Evolutionary conservation across 2,888 invertebrate genomes (phyloP).

Genomic region (Drosophila nigricruria): DNA sequence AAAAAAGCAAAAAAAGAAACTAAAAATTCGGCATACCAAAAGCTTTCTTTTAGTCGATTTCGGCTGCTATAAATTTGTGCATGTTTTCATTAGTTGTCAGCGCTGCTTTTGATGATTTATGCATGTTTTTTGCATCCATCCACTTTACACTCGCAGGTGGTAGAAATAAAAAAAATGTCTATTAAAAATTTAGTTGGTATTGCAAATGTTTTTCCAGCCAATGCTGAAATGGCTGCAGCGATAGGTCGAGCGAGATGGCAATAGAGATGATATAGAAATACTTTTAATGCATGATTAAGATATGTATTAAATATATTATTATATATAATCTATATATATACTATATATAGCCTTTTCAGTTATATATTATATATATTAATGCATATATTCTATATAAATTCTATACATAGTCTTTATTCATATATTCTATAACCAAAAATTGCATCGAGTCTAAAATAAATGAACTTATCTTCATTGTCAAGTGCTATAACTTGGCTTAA

Average conservation of each 20-base stretch:
- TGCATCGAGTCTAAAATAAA: background rate
- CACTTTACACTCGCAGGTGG: constrained; percentile 21
- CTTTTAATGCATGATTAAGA: background rate
- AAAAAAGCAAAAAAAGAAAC: constrained; percentile 3
- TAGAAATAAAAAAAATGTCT: constrained; percentile 52
- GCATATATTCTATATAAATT: no score
- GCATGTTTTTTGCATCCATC: constrained; percentile 73
- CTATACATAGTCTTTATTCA: no score
- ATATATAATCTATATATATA: background rate
- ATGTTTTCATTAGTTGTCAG: constrained; percentile 81
- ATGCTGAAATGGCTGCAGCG: constrained; percentile 63
- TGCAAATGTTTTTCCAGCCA: constrained; percentile 72
- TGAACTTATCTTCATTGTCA: background rate
- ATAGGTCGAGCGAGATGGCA: background rate
- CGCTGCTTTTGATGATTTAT: constrained; percentile 78
- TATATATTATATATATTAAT: no score
- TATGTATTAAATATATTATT: background rate
- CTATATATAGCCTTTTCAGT: no score
- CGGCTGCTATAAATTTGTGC: constrained; percentile 72
- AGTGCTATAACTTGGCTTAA: background rate
- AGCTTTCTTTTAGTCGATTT: constrained; percentile 49
- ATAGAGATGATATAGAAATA: background rate
- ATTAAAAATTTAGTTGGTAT: constrained; percentile 67
- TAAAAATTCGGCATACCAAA: background rate
- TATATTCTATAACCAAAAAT: background rate